Percentiles rank a stretch among this genome's conserved stretches.
phyloP scores from a whole-genome alignment of 2,113 vertebrate species.

The Pyxicephalus adspersus region DNA sequence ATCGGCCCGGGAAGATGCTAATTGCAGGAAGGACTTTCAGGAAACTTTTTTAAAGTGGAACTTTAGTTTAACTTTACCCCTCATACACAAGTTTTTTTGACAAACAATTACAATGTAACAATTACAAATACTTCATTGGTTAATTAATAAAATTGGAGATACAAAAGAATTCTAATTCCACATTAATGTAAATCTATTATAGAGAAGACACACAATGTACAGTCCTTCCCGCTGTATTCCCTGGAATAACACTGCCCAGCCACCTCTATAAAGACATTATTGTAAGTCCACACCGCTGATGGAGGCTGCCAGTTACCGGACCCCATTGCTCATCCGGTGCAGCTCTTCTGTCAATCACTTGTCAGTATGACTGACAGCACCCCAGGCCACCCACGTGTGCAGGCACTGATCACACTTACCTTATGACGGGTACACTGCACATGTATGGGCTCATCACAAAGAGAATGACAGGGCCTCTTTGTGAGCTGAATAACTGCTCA shows the following conservation, averaged over 20 bases:
- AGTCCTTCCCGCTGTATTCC: not conserved
- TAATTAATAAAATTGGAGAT: too few species aligned
- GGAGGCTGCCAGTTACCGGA: not conserved
- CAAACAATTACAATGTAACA: too few species aligned
- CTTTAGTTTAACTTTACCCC: too few species aligned
- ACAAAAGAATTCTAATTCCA: too few species aligned
- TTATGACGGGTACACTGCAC: not conserved
- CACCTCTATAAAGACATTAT: not conserved
- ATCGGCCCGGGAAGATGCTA: too few species aligned
- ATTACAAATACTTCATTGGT: too few species aligned
- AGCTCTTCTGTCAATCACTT: not conserved
- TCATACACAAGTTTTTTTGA: too few species aligned
- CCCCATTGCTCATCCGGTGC: not conserved
- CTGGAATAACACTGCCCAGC: not conserved
- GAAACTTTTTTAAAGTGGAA: too few species aligned
- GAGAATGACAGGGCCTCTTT: not conserved
- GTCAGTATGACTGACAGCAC: not conserved
- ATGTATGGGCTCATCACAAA: not conserved
- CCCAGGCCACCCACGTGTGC: not conserved
- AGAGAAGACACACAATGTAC: too few species aligned
- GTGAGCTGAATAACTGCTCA: not conserved
- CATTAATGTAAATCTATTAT: too few species aligned
- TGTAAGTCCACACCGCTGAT: not conserved
- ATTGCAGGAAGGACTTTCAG: too few species aligned
- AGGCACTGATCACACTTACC: not conserved